Conservation (phyloP, 2,113 vertebrate species). For the Acanthochromis polyacanthus region DNA sequence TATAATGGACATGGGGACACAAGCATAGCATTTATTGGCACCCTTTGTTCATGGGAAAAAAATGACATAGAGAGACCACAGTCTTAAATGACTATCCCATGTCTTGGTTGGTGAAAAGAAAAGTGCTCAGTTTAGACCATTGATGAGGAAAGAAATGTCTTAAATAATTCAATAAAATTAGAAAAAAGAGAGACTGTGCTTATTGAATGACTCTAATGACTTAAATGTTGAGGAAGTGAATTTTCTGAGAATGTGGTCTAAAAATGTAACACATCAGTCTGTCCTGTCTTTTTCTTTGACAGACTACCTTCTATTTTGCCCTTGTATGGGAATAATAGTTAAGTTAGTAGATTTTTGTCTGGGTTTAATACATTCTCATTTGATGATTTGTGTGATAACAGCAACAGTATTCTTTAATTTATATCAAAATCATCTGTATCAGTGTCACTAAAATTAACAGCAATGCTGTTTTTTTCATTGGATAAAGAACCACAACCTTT, state of each 20-base stretch:
- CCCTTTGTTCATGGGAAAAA: constrained; percentile 58
- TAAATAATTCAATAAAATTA: neutral
- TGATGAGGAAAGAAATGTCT: neutral
- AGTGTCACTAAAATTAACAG: no score
- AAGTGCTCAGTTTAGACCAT: neutral
- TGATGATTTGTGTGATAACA: no score
- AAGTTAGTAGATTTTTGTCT: no score
- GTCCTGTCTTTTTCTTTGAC: no score
- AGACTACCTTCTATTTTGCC: no score
- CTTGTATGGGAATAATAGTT: no score
- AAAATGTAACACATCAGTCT: neutral
- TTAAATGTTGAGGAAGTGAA: neutral
- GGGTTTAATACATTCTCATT: no score
- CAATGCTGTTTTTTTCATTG: no score
- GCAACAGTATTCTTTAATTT: no score
- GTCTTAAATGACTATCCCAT: constrained; percentile 26
- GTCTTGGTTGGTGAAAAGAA: neutral
- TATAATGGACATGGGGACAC: constrained; percentile 57
- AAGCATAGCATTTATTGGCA: constrained; percentile 62
- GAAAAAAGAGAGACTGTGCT: neutral
- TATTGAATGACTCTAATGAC: neutral
- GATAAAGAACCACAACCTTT: neutral
- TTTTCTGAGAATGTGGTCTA: neutral
- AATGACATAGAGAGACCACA: constrained; percentile 24
- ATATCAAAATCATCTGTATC: no score